Conservation (phyloP, 2,113 vertebrate genomes). For the Phasianus colchicus region DNA sequence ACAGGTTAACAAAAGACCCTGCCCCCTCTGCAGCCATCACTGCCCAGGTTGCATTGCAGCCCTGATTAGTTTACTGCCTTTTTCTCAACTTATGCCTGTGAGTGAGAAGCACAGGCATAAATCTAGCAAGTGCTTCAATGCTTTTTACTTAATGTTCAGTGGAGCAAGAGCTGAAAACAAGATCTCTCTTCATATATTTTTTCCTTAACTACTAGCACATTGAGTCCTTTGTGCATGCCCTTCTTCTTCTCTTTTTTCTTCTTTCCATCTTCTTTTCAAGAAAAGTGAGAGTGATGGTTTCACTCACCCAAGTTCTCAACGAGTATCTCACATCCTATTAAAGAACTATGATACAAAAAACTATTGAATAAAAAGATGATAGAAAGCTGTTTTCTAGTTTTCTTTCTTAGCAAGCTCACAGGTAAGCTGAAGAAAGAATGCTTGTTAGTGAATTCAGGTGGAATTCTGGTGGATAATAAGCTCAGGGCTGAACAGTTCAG, state of each 20-base stretch:
- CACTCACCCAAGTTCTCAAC: neutral
- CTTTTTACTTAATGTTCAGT: neutral
- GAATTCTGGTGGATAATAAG: neutral
- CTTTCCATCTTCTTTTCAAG: neutral
- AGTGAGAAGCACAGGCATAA: neutral
- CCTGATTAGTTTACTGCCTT: neutral
- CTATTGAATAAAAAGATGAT: neutral
- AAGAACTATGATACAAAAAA: neutral
- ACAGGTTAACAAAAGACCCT: neutral
- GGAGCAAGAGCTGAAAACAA: neutral
- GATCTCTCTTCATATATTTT: neutral
- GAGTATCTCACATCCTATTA: neutral
- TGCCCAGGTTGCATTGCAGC: neutral
- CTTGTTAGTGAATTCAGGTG: neutral
- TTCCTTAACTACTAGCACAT: neutral
- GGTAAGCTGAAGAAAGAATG: neutral
- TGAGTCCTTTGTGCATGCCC: neutral
- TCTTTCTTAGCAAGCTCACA: neutral
- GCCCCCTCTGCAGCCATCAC: neutral
- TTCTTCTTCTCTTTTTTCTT: neutral
- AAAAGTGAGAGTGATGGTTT: neutral
- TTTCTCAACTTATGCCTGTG: neutral
- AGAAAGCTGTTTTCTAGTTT: neutral
- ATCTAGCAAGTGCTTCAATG: neutral
- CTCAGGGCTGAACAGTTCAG: neutral